Base-by-base conservation (phyloP, 2,113 vertebrate species). In the Tragelaphus scriptus region DNA sequence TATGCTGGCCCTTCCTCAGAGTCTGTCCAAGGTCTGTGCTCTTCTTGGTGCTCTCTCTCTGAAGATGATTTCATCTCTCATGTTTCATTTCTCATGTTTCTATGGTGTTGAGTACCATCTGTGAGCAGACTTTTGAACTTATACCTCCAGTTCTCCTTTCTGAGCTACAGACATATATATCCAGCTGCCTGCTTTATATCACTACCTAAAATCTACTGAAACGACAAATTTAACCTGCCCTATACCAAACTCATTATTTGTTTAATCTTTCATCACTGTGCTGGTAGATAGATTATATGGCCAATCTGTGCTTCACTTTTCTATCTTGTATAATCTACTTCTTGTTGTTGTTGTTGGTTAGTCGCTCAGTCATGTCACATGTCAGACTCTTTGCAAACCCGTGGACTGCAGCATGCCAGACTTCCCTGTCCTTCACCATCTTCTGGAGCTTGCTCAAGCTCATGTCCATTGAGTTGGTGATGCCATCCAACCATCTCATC, bases 201-300 rank as follows among this genome's bases (percentile, higher is more conserved):
- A 25, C 25, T 79, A 59, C 30, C 36, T 85, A 75, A 92, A 68
- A 32, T 92, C 85, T 86, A 4, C 30, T 91, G 93, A 88, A 40
- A 71, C 25, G 79, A 93, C 71, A 91, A 5, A 89, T 93, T 77
- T 93, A 97, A 82, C 58, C 10, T 3, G 2, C 14, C 12, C 44
- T 95, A 88, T 96, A 90, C 75, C 75, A 92, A 93, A 65, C 30
- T 93, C 44, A 88, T 47, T 87, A 51, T 85, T 44, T 90, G 44
- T 21, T 79, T 77, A 71, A 40, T 86, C 12, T 47, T 81, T 92
- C 26, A 65, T 68, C 51, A 63, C 28, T 17, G 0, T 87, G 90
- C 55, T 85, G 25, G 49, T 55, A 88, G 49, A 36, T 58, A 13
- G 19, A 40, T 84, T 91, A 51, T 63, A 32, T 56, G 79, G 89